Base-by-base conservation (phyloP, 2,113 vertebrate species). In the Microcebus tavaratra region DNA sequence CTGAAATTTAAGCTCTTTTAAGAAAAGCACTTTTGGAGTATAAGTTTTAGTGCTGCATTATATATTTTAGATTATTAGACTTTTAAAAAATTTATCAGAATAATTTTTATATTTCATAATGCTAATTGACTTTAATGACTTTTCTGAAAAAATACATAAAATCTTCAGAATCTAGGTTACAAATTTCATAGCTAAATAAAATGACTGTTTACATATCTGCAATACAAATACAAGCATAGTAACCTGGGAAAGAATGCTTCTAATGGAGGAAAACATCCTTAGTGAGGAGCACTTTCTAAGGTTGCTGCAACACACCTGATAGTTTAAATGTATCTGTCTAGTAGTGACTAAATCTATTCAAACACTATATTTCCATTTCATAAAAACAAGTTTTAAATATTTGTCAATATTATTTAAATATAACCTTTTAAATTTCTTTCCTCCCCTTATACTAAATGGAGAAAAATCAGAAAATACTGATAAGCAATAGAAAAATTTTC, bases 181-280 rank as follows among this genome's bases (percentile, higher is more conserved):
- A 75, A 90, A 90, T 17, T 91, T 81, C 42, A 93, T 9, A 95
- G 50, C 14, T 93, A 36, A 96, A 90, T 89, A 90, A 94, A 82
- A 73, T 81, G 61, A 36, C 50, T 76, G n/a, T 53, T 45, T 34
- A 75, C 72, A 21, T 76, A 82, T 63, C n/a, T 76, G 39, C 31
- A 94, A 65, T 53, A 73, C 11, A 94, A 85, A 80, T 36, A 91
- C 3, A 88, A 90, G 53, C 36, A 83, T 2, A 67, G 29, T 79
- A 85, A 88, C 27, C 48, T 75, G 34, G 9, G 27, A 91, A 88
- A 76, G 45, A 93, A 36, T 8, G 72, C 27, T 27, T 90, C 20
- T 45, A 45, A 42, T 6, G 70, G 34, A 92, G 82, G 25, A 84
- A 83, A 68, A 85, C 70, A 65, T 59, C 39, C 36, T 67, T 65